Evolutionary conservation across 2,113 vertebrate genomes (phyloP).

Genomic region (Danionella cerebrum): DNA sequence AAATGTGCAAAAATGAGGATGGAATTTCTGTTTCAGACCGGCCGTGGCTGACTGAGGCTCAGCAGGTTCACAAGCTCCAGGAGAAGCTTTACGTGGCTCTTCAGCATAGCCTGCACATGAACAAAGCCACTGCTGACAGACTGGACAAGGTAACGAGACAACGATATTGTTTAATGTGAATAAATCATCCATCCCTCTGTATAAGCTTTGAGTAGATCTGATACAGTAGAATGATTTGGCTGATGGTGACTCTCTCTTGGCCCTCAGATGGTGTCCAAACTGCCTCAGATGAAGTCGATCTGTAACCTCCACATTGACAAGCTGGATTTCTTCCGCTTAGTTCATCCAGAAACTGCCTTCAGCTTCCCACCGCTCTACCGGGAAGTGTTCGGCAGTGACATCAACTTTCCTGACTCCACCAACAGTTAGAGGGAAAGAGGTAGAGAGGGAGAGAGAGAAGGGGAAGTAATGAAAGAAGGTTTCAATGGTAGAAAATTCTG

Average conservation of each 20-base stretch:
- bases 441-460: constrained; percentile 14
- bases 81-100: constrained; percentile 80
- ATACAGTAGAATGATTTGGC: no score
- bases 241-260: background rate
- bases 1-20: background rate
- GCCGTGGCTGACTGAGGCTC: constrained; percentile 77
- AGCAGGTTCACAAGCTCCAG: constrained; percentile 82
- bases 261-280: constrained; percentile 78
- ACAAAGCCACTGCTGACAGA: constrained; percentile 69
- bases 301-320: constrained; percentile 88
- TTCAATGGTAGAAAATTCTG: no score
- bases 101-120: constrained; percentile 78
- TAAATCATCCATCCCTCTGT: background rate
- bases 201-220: no score
- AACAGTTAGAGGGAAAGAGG: constrained; percentile 63
- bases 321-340: constrained; percentile 81
- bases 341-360: constrained; percentile 79
- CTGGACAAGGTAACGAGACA: constrained; percentile 55
- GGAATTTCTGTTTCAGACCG: constrained; percentile 65
- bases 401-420: constrained; percentile 74
- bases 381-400: constrained; percentile 82
- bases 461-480: background rate
- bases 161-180: no score
- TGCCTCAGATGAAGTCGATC: constrained; percentile 82
- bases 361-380: constrained; percentile 82